Evolutionary conservation across 1,140 invertebrate genomes (phyloP), one percentile per base, ranked within the genome.

Genomic region (Aporrectodea caliginosa): DNA sequence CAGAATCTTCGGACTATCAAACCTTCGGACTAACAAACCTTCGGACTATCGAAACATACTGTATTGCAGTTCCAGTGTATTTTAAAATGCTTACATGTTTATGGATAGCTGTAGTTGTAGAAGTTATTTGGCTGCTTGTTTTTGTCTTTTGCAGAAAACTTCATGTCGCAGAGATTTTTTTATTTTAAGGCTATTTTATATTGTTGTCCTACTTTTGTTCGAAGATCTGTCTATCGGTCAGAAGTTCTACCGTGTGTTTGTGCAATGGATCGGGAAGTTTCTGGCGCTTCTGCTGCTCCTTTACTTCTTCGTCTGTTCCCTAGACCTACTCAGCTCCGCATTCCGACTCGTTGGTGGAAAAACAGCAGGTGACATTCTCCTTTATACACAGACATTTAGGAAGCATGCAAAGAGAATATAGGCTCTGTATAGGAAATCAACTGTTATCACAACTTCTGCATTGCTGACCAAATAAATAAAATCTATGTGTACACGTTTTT

Each of bases 291-390:
- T 89, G 0, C 33, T 75, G 6, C 83, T 90, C 2, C 85, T 91
- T 0, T 91, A 90, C 85, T 82, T 89, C 58, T 91, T 91, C 83
- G 87, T 91, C 73, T 90, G 89, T 80, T 90, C 90, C 22, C 81
- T 91, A 78, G 89, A 90, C 69, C 84, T 90, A 16, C 84, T 91
- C 33, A 89, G 89, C 27, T 84, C 85, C 2, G 87, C 90, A 16
- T 91, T 91, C 82, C 84, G 88, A 16, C 84, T 91, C 16, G 77
- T 91, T 32, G 90, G 90, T 6, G 90, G 90, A 43, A 58, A 71
- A 69, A 22, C 43, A 58, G 43, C 43, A 58, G 43, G 43, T 58
- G 31, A 73, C 29, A 73, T 16, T 14, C 73, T 16, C 29, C 14
- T 29, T 73, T 58, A 73, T 22, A 73, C 58, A 69, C 27, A 16